Percentiles rank a stretch among this genome's conserved stretches.
Conservation (phyloP, 2,888 invertebrate species). For the Priocnemis perturbator region DNA sequence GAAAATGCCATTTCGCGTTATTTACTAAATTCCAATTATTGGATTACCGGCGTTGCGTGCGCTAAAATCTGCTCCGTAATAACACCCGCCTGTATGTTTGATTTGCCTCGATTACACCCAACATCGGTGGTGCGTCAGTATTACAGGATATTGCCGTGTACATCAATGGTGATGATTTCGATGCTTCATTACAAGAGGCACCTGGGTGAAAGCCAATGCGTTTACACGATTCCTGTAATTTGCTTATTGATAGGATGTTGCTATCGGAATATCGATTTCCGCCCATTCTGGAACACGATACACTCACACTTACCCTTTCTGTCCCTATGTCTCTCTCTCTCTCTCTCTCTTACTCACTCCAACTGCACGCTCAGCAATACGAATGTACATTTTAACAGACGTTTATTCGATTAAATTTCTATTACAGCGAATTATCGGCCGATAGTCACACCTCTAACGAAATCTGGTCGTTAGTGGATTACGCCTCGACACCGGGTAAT, state of each 20-base stretch:
- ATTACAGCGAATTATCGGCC: background rate
- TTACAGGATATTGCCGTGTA: conserved; percentile 41
- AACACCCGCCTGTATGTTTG: conserved; percentile 30
- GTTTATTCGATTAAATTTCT: conserved; percentile 1
- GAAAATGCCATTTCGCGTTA: conserved; percentile 51
- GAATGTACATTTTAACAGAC: background rate
- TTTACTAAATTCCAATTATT: conserved; percentile 48
- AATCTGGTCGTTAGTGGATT: conserved; percentile 1
- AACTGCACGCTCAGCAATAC: background rate
- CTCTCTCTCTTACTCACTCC: no score
- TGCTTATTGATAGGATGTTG: conserved; percentile 2
- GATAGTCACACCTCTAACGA: background rate
- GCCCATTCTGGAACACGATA: background rate
- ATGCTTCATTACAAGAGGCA: conserved; percentile 4
- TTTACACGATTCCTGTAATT: conserved; percentile 6
- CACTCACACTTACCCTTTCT: background rate
- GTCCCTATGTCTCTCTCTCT: no score
- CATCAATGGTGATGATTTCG: conserved; percentile 35
- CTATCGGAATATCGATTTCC: conserved; percentile 9
- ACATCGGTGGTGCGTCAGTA: conserved; percentile 31
- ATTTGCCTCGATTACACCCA: conserved; percentile 48
- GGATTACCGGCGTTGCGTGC: conserved; percentile 21
- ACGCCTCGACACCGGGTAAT: background rate
- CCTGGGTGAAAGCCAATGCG: conserved; percentile 4
- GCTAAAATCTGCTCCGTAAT: conserved; percentile 23